Evolutionary conservation across 2,888 invertebrate species (phyloP), one percentile per base, ranked within the genome.

Genomic region (Chelonus formosanus): DNA sequence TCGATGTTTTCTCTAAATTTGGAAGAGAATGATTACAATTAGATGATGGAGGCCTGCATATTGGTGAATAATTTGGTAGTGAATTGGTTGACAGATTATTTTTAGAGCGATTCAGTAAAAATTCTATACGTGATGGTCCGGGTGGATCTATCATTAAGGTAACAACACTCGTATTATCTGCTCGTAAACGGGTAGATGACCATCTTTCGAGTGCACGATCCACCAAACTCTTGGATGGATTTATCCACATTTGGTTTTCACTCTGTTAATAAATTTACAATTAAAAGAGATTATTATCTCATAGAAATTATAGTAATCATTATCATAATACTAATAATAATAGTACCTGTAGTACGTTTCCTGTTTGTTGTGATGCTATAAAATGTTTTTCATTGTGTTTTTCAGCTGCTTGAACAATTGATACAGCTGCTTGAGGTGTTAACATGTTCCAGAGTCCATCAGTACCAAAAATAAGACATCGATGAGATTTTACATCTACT

Each of bases 371-470:
- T 6, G 83, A 82, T 65, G 84, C 84, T 56, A 85, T 83, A 10
- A 85, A 73, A 63, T 85, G 85, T 7, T 89, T 89, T 76, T 94
- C 93, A 79, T 95, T 95, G 74, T 92, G 91, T 44, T 88, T 86
- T 82, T 95, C 95, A 0, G 93, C 92, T 52, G 91, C 90, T 75
- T 92, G 92, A 2, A 97, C 96, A 69, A 94, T 88, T 63, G 90
- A 89, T 4, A 97, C 95, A 0, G 97, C 94, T 71, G 91, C 90
- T 74, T 92, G 90, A 0, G 96, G 89, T 2, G 91, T 90, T 70
- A 98, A 86, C 90, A 98, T 96, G 85, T 99, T 98, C 93, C 96
- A 98, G 44, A 98, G 86, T 0, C 98, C 98, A 84, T 99, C 98
- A 0, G 97, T 97, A 63, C 97, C 98, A 78, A 98, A 92, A 73